Percentiles rank a stretch among this genome's conserved stretches.
Evolutionary conservation across 2,888 invertebrate genomes (phyloP).

Genomic region (Notodonta dromedarius): DNA sequence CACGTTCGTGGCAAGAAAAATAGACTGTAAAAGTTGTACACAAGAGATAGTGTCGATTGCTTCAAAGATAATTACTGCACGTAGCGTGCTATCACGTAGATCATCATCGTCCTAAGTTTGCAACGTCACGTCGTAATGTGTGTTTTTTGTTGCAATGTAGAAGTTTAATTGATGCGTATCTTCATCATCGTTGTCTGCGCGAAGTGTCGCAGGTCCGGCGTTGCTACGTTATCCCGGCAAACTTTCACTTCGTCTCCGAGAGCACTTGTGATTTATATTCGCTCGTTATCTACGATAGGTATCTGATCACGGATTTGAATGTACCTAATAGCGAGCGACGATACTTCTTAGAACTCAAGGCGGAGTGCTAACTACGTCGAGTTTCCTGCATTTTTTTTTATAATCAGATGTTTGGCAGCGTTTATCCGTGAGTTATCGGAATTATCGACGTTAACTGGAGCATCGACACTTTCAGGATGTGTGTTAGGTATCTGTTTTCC

Average conservation of each 20-base stretch:
- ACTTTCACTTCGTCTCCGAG: slow-evolving; percentile 72
- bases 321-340: slow-evolving; percentile 40
- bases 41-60: slow-evolving; percentile 19
- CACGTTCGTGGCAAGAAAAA: slow-evolving; percentile 26
- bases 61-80: slow-evolving; percentile 26
- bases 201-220: slow-evolving; percentile 62
- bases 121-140: slow-evolving; percentile 24
- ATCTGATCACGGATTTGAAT: slow-evolving; percentile 68
- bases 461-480: slow-evolving; percentile 20
- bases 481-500: slow-evolving; percentile 18
- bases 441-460: slow-evolving; percentile 11
- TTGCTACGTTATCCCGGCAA: slow-evolving; percentile 52
- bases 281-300: slow-evolving; percentile 57
- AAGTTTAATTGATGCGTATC: slow-evolving; percentile 60
- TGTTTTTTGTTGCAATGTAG: slow-evolving; percentile 48
- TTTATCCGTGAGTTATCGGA: slow-evolving; percentile 14
- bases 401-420: slow-evolving; percentile 17
- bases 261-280: slow-evolving; percentile 65
- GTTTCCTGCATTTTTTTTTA: slow-evolving; percentile 19
- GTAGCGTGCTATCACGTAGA: slow-evolving; percentile 32
- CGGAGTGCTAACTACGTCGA: slow-evolving; percentile 15
- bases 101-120: slow-evolving; percentile 35
- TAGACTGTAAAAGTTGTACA: slow-evolving; percentile 21
- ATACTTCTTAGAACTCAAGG: slow-evolving; percentile 29
- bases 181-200: slow-evolving; percentile 52